Conservation (phyloP, 2,113 vertebrate species). For the Anarhynchus alexandrinus region DNA sequence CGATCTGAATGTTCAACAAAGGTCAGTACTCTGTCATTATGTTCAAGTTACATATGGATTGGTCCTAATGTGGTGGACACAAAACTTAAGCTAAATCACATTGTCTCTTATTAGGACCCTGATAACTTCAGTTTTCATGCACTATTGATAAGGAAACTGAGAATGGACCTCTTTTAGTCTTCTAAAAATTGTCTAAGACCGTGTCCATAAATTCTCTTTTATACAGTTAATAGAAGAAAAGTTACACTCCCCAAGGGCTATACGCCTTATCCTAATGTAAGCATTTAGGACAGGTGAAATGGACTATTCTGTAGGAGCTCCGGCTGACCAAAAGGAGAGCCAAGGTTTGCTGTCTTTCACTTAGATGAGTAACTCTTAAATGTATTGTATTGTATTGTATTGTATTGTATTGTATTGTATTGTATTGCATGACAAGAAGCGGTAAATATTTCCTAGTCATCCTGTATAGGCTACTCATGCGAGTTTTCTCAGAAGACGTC, state of each 20-base stretch:
- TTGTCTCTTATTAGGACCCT: not conserved
- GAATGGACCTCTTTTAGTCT: not conserved
- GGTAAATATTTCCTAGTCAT: not conserved
- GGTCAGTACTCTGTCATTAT: not conserved
- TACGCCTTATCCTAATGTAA: not conserved
- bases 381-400: not conserved
- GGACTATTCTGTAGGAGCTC: not conserved
- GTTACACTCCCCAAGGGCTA: not conserved
- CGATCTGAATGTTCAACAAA: not conserved
- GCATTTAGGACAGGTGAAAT: not conserved
- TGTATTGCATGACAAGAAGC: not conserved
- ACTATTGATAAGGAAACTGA: not conserved
- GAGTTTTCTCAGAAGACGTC: not conserved
- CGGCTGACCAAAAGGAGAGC: not conserved
- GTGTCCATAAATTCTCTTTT: not conserved
- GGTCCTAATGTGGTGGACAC: not conserved
- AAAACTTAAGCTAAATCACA: not conserved
- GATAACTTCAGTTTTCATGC: not conserved
- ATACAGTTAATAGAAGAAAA: not conserved
- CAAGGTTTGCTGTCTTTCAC: not conserved
- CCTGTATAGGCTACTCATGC: not conserved
- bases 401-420: not conserved
- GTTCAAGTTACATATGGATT: not conserved
- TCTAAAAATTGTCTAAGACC: not conserved
- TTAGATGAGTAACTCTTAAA: not conserved